These are phyloP conservation scores for Asbolus verrucosus DNA, from an alignment of 1,140 invertebrate genomes.

Conservation along the genomic window DNA sequence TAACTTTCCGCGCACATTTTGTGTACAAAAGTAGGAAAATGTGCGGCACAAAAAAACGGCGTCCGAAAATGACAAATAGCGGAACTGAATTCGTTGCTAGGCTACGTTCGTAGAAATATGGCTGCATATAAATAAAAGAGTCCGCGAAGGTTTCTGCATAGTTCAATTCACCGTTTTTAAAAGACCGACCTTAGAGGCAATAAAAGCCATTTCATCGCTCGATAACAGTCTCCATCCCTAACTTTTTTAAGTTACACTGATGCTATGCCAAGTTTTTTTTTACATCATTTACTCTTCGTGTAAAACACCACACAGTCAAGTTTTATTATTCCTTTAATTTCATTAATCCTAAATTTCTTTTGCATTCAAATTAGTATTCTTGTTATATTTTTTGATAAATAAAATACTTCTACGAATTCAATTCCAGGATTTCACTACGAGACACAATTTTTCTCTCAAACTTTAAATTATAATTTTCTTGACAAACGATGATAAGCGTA, in stretches of 20 bases:
- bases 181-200: constrained; percentile 1
- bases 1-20: constrained; percentile 52
- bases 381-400: too few species aligned
- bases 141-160: constrained; percentile 55
- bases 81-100: constrained; percentile 57
- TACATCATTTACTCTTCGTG: too few species aligned
- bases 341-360: too few species aligned
- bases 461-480: too few species aligned
- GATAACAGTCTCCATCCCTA: not conserved
- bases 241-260: not conserved
- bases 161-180: constrained; percentile 45
- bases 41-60: constrained; percentile 53
- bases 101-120: constrained; percentile 55
- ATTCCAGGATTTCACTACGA: too few species aligned
- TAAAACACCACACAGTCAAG: too few species aligned
- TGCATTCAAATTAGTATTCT: too few species aligned
- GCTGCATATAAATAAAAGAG: constrained; percentile 59
- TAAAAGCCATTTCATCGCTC: constrained; percentile 18
- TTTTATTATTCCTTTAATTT: too few species aligned
- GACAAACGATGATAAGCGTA: too few species aligned
- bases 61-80: constrained; percentile 58
- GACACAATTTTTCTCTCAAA: too few species aligned
- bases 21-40: constrained; percentile 54
- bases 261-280: too few species aligned
- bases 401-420: too few species aligned